Evolutionary conservation across 2,888 invertebrate species (phyloP).

Genomic region (Limulus polyphemus): DNA sequence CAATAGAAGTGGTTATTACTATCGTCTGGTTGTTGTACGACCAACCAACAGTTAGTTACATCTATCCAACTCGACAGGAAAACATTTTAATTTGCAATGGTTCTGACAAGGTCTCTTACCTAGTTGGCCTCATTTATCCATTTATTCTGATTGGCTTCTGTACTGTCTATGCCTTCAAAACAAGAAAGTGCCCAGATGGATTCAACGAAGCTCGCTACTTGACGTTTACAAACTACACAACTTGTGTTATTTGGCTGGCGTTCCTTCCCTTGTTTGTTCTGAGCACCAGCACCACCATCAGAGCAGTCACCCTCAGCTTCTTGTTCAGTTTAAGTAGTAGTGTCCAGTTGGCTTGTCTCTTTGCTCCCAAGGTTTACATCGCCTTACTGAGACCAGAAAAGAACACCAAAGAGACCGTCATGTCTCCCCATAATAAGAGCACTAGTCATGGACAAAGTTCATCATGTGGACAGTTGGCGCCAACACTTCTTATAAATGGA

Average conservation of each 20-base stretch:
- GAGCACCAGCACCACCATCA: constrained; percentile 41
- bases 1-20: constrained; percentile 42
- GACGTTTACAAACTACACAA: constrained; percentile 46
- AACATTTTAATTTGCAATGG: constrained; percentile 37
- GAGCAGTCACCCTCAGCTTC: constrained; percentile 43
- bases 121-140: constrained; percentile 44
- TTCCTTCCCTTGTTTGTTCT: constrained; percentile 44
- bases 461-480: background rate
- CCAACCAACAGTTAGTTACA: constrained; percentile 38
- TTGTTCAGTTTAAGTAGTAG: constrained; percentile 44
- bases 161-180: constrained; percentile 45
- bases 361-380: constrained; percentile 46
- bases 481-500: constrained; percentile 1
- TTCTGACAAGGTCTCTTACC: constrained; percentile 41
- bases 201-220: constrained; percentile 48
- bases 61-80: constrained; percentile 35
- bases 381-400: constrained; percentile 46
- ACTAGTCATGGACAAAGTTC: constrained; percentile 1
- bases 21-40: constrained; percentile 41
- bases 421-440: constrained; percentile 33
- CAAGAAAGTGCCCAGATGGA: constrained; percentile 47
- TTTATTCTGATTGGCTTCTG: constrained; percentile 43
- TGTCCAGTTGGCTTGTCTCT: constrained; percentile 44
- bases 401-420: constrained; percentile 46
- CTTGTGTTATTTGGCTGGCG: constrained; percentile 45